Base-by-base conservation (phyloP, 2,113 vertebrate genomes). In the Tenebrosternarchus preto region DNA sequence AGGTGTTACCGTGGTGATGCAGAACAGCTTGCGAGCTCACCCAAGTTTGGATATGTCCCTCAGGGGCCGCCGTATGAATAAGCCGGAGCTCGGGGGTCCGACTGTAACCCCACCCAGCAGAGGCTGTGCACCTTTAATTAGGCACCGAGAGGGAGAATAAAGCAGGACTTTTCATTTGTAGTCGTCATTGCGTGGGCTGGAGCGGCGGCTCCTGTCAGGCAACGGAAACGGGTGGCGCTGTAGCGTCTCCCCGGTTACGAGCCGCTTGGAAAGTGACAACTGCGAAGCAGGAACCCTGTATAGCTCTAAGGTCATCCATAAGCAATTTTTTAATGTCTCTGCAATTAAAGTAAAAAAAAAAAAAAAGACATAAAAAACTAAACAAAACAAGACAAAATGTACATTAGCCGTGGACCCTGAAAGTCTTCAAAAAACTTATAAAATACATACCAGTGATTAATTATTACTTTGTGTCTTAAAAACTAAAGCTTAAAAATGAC, bases 1-100 rank as follows among this genome's bases (percentile, higher is more conserved):
- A 89, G 88, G 88, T 87, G 86, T 86, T 88, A 75, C 73, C 57
- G 82, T 82, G 78, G 83, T 76, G 82, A 85, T 84, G 85, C 82
- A 69, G 82, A 86, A 87, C 86, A 87, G 88, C 86, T 87, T 87
- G 86, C 78, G 29, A 77, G 81, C 85, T 82, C 72, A 78, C 86
- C 83, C 81, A 86, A 84, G 83, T 88, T 87, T 82, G 86, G 81
- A 83, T 86, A 66, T 46, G 39, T 76, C 77, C 85, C 85, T 81
- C 71, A 43, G 83, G 84, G 79, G 85, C 78, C 50, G 70, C 76
- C 70, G 83, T 87, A 83, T 86, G 67, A 79, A 85, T 77, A 81
- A 83, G 78, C 85, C 76, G 15, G 75, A 80, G 76, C 76, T 43
- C 83, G 84, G 72, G n/a, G 83, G 86, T 87, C 86, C 83, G 76